Conservation (phyloP, 2,888 invertebrate species). For the Mactromeris polynyma region DNA sequence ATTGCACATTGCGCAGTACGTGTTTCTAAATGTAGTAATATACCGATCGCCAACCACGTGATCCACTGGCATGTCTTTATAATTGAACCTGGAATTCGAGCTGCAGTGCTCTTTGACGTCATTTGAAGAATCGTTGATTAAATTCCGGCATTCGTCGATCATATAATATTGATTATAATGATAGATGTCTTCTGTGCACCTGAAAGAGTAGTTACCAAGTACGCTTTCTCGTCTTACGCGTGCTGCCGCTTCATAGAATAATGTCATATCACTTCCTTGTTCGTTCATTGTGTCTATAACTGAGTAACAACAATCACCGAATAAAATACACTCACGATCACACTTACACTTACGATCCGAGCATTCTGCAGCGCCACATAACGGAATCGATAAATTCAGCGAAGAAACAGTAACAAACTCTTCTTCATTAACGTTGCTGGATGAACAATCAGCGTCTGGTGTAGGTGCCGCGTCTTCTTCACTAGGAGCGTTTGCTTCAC, state of each 20-base stretch:
- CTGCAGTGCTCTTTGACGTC: background rate
- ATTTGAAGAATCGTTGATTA: background rate
- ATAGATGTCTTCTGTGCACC: background rate
- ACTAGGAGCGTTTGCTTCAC: background rate
- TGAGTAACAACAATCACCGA: constrained; percentile 24
- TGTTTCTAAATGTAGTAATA: constrained; percentile 25
- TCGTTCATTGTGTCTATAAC: constrained; percentile 20
- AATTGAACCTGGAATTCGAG: background rate
- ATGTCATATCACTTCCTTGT: background rate
- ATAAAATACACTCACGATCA: constrained; percentile 17
- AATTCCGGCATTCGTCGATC: background rate
- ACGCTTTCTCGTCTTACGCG: background rate
- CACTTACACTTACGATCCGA: background rate
- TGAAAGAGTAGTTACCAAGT: background rate
- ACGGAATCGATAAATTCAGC: background rate
- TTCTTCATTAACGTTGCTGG: background rate
- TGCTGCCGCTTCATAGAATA: background rate
- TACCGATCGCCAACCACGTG: background rate
- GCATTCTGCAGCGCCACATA: background rate
- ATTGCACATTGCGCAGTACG: constrained; percentile 31
- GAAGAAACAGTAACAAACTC: background rate
- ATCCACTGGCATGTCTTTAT: constrained; percentile 22
- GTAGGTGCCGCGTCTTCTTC: background rate
- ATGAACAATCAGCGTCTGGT: background rate
- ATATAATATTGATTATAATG: background rate